These are phyloP conservation scores for Orthosia gracilis DNA, from an alignment of 2,888 invertebrate species.

Conservation along the genomic window DNA sequence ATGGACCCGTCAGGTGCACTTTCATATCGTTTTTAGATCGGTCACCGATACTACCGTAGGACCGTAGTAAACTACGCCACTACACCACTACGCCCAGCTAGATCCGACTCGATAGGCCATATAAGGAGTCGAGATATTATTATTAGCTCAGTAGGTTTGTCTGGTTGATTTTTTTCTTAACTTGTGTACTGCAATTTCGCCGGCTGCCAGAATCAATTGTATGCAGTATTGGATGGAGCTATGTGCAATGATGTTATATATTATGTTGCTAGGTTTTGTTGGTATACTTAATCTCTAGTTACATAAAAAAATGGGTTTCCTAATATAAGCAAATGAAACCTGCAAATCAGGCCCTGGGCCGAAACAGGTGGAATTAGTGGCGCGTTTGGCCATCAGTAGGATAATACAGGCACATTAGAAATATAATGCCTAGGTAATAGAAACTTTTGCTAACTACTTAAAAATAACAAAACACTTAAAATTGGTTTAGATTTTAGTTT, in stretches of 20 bases:
- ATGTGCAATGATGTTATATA: too few relatives aligned
- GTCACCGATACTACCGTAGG: conserved; percentile 20
- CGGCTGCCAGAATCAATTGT: conserved; percentile 42
- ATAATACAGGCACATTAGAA: too few relatives aligned
- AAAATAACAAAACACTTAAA: too few relatives aligned
- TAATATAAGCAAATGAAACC: too few relatives aligned
- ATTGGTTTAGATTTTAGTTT: too few relatives aligned
- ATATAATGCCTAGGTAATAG: too few relatives aligned
- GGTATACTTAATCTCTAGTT: conserved; percentile 1
- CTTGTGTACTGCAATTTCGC: conserved; percentile 46
- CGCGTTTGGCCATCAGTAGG: too few relatives aligned
- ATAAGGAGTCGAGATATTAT: conserved; percentile 38
- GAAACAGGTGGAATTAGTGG: too few relatives aligned
- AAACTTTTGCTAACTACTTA: too few relatives aligned
- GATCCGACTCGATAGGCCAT: conserved; percentile 13
- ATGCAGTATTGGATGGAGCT: conserved; percentile 8
- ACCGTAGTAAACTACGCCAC: conserved; percentile 34
- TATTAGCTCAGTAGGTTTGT: conserved; percentile 34
- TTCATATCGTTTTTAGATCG: conserved; percentile 59
- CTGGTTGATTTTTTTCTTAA: conserved; percentile 41
- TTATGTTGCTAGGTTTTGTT: background rate
- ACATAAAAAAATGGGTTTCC: background rate
- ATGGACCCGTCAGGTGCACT: conserved; percentile 64
- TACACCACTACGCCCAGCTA: conserved; percentile 7
- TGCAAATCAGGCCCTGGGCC: too few relatives aligned